Base-by-base conservation (phyloP, 2,113 vertebrate species). In the Raja brachyura region DNA sequence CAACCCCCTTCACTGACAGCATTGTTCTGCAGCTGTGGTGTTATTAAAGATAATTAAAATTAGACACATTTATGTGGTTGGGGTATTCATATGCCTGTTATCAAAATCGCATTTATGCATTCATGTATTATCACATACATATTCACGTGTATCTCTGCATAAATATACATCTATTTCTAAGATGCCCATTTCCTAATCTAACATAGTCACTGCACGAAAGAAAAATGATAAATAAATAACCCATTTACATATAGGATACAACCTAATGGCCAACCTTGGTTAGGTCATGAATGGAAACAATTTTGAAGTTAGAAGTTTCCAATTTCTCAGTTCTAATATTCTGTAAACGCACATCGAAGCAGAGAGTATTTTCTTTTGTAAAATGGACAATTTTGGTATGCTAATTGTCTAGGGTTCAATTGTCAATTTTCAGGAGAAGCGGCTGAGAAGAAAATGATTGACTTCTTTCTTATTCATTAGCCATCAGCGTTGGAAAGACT, bases 21-120 rank as follows among this genome's bases (percentile, higher is more conserved):
- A 83, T 56, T 83, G 39, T 83, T 83, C 39, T 83, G 56, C 56
- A n/a, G 83, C 59, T 88, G 79, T 83, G 79, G 79, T 83, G 4
- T 63, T 88, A 66, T 66, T 86, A 86, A 86, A 63, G 83, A 16
- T 66, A 31, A 66, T 88, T 63, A 31, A 63, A 88, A 88, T 63
- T 33, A 31, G 4, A 63, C 59, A 63, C 83, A 88, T 6, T 88
- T 61, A 86, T 86, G 59, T 28, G 6, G 83, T 66, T 66, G 28
- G 5, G 61, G 59, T 18, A 88, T 14, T 86, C 59, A 63, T 59
- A 18, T 63, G 6, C 83, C 14, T 25, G 8, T 85, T 56, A 25
- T 59, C 81, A 28, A 25, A 85, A 85, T 56, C 54, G 5, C 5
- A 59, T 33, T n/a, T n/a, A 56, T 14, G 18, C 3, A 33, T 88